Percentiles rank a stretch among this genome's conserved stretches.
phyloP scores from a whole-genome alignment of 2,797 vertebrate species.

The Pseudochromis fuscus region DNA sequence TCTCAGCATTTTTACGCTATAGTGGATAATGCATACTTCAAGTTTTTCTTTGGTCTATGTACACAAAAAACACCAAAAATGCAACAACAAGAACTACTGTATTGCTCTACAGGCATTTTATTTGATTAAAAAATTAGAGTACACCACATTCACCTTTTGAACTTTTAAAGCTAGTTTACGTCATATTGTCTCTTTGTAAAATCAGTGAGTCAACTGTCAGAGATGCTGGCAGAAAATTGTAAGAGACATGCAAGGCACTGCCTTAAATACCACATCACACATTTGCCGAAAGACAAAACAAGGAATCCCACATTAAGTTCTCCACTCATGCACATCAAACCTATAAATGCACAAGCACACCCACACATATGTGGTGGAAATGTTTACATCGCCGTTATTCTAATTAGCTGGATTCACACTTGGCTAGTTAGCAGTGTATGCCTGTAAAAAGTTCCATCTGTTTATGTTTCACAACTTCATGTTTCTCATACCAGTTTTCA shows the following conservation, averaged over 20 bases:
- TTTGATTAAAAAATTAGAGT: no score
- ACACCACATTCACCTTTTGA: no score
- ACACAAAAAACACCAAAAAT: no score
- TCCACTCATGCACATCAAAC: slow-evolving; percentile 32
- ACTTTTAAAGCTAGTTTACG: no score
- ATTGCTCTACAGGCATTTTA: no score
- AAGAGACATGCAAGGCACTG: neutral
- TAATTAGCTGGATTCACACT: slow-evolving; percentile 74
- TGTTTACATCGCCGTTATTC: slow-evolving; percentile 40
- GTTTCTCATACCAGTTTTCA: slow-evolving; percentile 58
- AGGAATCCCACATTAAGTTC: slow-evolving; percentile 33
- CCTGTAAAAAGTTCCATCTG: slow-evolving; percentile 63
- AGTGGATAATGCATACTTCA: no score
- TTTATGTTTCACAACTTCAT: slow-evolving; percentile 53
- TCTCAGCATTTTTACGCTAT: no score
- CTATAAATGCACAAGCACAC: slow-evolving; percentile 18
- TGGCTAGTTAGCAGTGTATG: slow-evolving; percentile 51
- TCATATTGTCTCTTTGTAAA: no score
- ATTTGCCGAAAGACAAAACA: slow-evolving; percentile 24
- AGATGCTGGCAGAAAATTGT: neutral
- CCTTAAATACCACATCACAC: slow-evolving; percentile 25
- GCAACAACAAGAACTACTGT: no score
- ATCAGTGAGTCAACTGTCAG: neutral
- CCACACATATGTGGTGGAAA: slow-evolving; percentile 31
- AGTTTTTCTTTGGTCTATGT: no score